Conservation (phyloP, 2,797 vertebrate genomes). For the Ambastaia sidthimunki region DNA sequence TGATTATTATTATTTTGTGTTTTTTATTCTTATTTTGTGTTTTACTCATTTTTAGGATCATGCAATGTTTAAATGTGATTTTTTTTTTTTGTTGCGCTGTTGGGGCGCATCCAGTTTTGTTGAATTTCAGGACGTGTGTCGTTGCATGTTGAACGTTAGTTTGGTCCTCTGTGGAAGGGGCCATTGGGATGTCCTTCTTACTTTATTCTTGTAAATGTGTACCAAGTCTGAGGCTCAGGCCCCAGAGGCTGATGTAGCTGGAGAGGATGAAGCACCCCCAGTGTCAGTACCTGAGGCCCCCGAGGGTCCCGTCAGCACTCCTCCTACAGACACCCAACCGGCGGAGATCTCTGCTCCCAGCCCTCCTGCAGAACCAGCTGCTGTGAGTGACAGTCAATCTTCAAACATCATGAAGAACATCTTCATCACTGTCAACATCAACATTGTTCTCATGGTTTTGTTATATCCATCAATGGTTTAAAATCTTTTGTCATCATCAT, state of each 20-base stretch:
- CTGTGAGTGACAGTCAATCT: constrained; percentile 71
- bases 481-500: background rate
- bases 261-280: constrained; percentile 33
- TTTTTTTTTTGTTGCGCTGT: background rate
- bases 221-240: constrained; percentile 69
- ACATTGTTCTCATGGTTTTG: background rate
- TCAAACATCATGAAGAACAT: constrained; percentile 20
- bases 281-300: constrained; percentile 18
- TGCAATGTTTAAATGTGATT: background rate
- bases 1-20: background rate
- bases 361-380: constrained; percentile 61
- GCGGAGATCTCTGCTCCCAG: constrained; percentile 45
- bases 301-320: constrained; percentile 38
- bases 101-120: background rate
- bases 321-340: constrained; percentile 49
- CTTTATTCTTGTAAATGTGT: constrained; percentile 44
- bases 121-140: background rate
- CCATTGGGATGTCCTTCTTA: constrained; percentile 5
- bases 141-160: background rate
- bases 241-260: constrained; percentile 53
- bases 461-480: background rate
- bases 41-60: background rate
- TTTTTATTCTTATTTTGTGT: background rate
- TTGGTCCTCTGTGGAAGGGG: background rate
- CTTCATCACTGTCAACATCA: constrained; percentile 3